Evolutionary conservation across 2,888 invertebrate species (phyloP), one percentile per base, ranked within the genome.

Genomic region (Drosophila lacicola): DNA sequence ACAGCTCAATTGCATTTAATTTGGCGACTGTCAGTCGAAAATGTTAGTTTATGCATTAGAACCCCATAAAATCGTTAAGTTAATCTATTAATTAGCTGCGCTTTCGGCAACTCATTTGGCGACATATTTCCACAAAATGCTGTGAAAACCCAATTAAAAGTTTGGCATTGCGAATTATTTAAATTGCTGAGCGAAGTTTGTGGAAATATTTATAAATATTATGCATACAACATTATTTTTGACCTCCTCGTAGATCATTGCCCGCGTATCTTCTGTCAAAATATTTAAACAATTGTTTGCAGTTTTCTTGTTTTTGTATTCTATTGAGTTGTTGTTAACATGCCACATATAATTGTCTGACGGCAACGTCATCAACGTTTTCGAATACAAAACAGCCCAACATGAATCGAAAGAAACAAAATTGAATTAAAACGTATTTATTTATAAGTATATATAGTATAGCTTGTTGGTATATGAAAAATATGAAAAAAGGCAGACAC

Each of bases 171-270:
- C 41, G 17, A 39, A 34, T 21, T 13, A 14, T 46, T 63, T 41
- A 63, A 34, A 19, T 50, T 25, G 42, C 9, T 17, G 21, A 8
- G 19, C 55, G 25, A 58, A 53, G 36, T 8, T 60, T 29, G 21
- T 41, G 25, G 13, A 49, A 51, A 60, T 37, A 51, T 36, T 55
- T 42, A 39, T n/a, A 37, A 45, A 50, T 55, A 50, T 70, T 45
- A 54, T 33, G 19, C 49, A 41, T 17, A 19, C 50, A 60, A 51
- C 36, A 63, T 53, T 39, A 25, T 45, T 44, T 66, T 54, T 66
- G 83, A 68, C 84, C 84, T 85, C 84, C 74, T 55, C 37, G 11
- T 19, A 71, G 89, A 69, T 50, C 89, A 57, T 77, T 84, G 85
- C 60, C 77, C 78, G 57, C 14, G 46, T 60, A 67, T 69, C 76